Conservation (phyloP, 1,140 invertebrate genomes). For the Megalopta genalis region DNA sequence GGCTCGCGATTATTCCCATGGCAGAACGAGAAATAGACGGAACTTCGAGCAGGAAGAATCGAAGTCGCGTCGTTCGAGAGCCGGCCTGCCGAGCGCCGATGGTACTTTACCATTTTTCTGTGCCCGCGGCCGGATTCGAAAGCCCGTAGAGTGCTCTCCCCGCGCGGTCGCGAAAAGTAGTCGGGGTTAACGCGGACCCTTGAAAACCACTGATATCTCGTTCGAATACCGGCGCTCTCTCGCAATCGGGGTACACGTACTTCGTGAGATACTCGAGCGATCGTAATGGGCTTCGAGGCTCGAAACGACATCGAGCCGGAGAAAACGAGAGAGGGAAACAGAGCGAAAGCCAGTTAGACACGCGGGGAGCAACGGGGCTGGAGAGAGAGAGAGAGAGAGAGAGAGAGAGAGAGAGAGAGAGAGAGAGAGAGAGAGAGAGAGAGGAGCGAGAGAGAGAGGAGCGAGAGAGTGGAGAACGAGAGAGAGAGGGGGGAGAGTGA, state of each 20-base stretch:
- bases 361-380: no score
- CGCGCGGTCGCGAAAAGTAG: not conserved
- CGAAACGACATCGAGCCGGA: conserved; percentile 5
- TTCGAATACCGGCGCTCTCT: conserved; percentile 28
- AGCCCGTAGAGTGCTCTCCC: not conserved
- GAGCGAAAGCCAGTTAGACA: conserved; percentile 17
- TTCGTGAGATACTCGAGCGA: conserved; percentile 45
- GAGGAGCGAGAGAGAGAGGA: not conserved
- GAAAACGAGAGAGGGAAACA: conserved; percentile 9
- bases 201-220: conserved; percentile 36
- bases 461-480: no score
- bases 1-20: no score
- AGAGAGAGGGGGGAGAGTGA: not conserved
- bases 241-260: conserved; percentile 47
- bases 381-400: no score
- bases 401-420: not conserved
- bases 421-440: not conserved
- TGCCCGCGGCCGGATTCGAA: not conserved
- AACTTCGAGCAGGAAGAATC: not conserved
- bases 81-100: not conserved
- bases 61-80: not conserved
- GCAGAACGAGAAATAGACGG: no score
- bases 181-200: conserved; percentile 36
- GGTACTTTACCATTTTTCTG: not conserved
- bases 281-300: conserved; percentile 35